A percentile compares a stretch with the other conserved stretches of the same genome.
phyloP scores from a whole-genome alignment of 2,888 invertebrate genomes.

The Malacosoma neustria region DNA sequence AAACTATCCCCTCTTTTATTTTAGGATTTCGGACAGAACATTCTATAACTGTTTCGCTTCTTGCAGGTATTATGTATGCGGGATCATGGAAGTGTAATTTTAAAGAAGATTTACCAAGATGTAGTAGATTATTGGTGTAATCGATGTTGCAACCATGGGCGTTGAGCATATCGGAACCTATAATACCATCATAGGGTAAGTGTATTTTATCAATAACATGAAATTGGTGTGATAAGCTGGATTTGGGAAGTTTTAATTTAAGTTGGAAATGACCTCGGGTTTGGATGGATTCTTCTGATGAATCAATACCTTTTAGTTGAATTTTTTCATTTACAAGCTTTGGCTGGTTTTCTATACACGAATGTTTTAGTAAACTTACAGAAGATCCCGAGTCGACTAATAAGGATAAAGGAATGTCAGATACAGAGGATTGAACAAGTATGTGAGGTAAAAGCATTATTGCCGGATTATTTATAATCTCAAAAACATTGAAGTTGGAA shows the following conservation, averaged over 20 bases:
- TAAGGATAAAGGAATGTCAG: slow-evolving; percentile 11
- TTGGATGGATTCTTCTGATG: slow-evolving; percentile 1
- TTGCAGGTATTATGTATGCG: slow-evolving; percentile 10
- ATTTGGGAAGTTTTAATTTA: slow-evolving; percentile 6
- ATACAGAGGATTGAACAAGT: slow-evolving; percentile 9
- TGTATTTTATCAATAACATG: slow-evolving; percentile 11
- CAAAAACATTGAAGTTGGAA: slow-evolving; percentile 4
- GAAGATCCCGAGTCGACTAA: slow-evolving; percentile 15
- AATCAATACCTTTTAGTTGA: background rate
- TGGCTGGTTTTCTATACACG: background rate
- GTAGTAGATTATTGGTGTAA: too few relatives aligned
- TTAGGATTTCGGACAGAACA: slow-evolving; percentile 16
- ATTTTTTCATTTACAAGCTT: background rate
- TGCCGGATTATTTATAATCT: slow-evolving; percentile 8
- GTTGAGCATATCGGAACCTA: slow-evolving; percentile 15
- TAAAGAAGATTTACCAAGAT: too few relatives aligned
- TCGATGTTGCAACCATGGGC: too few relatives aligned
- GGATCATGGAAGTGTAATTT: too few relatives aligned
- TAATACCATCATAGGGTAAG: slow-evolving; percentile 16
- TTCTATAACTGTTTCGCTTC: slow-evolving; percentile 15
- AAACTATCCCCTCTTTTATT: slow-evolving; percentile 15
- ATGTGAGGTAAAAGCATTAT: slow-evolving; percentile 14
- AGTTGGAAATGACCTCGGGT: slow-evolving; percentile 12
- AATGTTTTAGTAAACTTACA: slow-evolving; percentile 8
- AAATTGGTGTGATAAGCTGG: background rate